Base-by-base conservation (phyloP, 2,113 vertebrate species). In the Cheirogaleus medius region DNA sequence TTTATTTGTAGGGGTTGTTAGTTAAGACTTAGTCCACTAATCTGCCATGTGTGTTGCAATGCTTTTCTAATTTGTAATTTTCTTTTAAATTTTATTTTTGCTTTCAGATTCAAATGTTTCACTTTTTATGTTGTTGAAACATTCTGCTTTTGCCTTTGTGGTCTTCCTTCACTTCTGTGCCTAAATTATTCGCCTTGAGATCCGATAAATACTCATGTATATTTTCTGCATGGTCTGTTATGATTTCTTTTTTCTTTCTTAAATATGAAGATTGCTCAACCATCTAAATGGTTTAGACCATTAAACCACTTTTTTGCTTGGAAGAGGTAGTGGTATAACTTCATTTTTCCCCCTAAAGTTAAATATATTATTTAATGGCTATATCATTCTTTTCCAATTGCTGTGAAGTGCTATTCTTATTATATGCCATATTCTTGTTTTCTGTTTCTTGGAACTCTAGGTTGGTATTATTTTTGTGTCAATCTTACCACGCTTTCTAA, bases 151-250 rank as follows among this genome's bases (percentile, higher is more conserved):
- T 91, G 32, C 54, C 34, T 77, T 88, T 27, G 21, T 64, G 23
- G 3, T 60, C 17, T 64, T 87, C 18, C 18, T 88, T 76, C 37
- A 4, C n/a, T 69, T 64, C 39, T 23, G 4, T 74, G 37, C n/a
- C 60, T 58, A 87, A 83, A 2, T 44, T 89, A 2, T 82, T 91
- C 25, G 77, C 2, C 4, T 77, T 58, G 42, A 94, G 5, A 27
- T 63, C 5, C 73, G 17, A 56, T 78, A 86, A 73, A 81, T 82
- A 74, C 6, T 63, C 56, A 88, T 69, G 1, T 81, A 7, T 34
- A 71, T 20, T 56, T 95, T 87, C 86, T 94, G 88, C 52, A 94
- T 89, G 27, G 23, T 25, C 18, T 66, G 12, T 86, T 85, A 85
- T 5, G 12, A 27, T 69, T 94, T 95, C 2, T 71, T 90, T 85